A percentile compares a stretch with the other conserved stretches of the same genome.
phyloP scores from a whole-genome alignment of 2,797 vertebrate species.

The Lophius americanus region DNA sequence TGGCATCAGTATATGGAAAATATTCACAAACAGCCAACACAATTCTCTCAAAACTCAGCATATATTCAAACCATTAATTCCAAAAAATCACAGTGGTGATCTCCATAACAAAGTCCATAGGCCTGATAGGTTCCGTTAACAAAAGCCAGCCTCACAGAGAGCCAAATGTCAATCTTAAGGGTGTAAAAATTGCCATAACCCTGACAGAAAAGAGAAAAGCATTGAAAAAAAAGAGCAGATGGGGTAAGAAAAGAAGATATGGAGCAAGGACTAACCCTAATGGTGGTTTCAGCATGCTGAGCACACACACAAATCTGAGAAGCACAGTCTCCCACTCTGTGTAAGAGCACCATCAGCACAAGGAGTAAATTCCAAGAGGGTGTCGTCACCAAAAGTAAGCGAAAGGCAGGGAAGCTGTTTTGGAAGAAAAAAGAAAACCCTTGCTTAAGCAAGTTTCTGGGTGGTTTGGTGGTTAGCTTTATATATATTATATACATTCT shows the following conservation, averaged over 20 bases:
- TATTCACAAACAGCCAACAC: neutral
- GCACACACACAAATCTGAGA: conserved; percentile 52
- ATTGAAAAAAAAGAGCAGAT: conserved; percentile 37
- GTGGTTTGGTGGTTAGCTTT: conserved; percentile 57
- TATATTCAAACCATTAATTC: neutral
- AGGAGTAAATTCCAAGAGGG: conserved; percentile 83
- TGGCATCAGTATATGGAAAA: conserved; percentile 16
- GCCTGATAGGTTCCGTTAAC: no score
- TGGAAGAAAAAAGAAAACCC: conserved; percentile 62
- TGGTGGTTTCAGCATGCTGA: conserved; percentile 76
- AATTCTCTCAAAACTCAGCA: conserved; percentile 8
- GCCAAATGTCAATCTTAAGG: conserved; percentile 58
- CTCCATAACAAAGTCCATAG: neutral
- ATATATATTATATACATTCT: conserved; percentile 39
- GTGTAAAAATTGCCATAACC: conserved; percentile 60
- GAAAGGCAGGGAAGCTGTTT: conserved; percentile 83
- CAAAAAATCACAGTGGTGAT: conserved; percentile 12
- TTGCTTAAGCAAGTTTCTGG: conserved; percentile 62
- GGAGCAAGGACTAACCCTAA: conserved; percentile 77
- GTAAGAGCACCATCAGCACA: conserved; percentile 69
- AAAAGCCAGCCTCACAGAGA: conserved; percentile 14
- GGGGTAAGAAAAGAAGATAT: conserved; percentile 48
- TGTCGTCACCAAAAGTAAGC: conserved; percentile 80
- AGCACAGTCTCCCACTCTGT: conserved; percentile 63
- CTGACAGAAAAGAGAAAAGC: conserved; percentile 61